Base-by-base conservation (phyloP, 1,140 invertebrate species). In the Triops longicaudatus region DNA sequence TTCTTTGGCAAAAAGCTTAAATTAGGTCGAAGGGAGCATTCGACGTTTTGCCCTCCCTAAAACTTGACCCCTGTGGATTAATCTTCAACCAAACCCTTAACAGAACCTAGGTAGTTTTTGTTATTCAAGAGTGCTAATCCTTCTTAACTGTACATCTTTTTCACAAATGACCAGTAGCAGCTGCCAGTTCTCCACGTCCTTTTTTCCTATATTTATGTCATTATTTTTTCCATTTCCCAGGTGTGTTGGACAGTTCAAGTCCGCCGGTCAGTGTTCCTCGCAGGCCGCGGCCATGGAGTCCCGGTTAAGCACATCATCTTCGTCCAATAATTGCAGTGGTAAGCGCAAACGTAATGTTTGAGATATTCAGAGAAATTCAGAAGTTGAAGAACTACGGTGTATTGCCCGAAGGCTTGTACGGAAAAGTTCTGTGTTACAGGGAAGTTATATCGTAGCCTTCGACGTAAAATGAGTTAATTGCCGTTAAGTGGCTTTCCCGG, bases 11-110 rank as follows among this genome's bases (percentile, higher is more conserved):
- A 37, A 7, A 37, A 37, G 31, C 31, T 37, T 37, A 37, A 37
- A 37, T 37, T 37, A 37, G 2, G 7, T 2, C 31, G 31, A 37
- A 37, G 31, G 7, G 31, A 7, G 31, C 31, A 37, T 37, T 37
- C 7, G 31, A 37, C 7, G 31, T 37, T 4, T 37, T 37, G 31
- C 31, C 31, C 31, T 37, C 31, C 31, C 14, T 22, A 63, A 63
- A 63, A n/a, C 50, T 63, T 63, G 50, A 63, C 50, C 50, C 50
- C 50, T 63, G 50, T n/a, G 17, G 50, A 63, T 63, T 63, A 63
- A 63, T 63, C 50, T 63, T 63, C 6, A 63, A 63, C 50, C 9
- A 14, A n/a, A 6, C 50, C 50, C 22, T 63, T 63, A 22, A 63
- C 50, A 37, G 31, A 37, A 7, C 50, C 22, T 14, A 63, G 50